These are phyloP conservation scores for Epizoanthus scotinus DNA, from an alignment of 92 coral and sea anemone species.

Conservation along the genomic window DNA sequence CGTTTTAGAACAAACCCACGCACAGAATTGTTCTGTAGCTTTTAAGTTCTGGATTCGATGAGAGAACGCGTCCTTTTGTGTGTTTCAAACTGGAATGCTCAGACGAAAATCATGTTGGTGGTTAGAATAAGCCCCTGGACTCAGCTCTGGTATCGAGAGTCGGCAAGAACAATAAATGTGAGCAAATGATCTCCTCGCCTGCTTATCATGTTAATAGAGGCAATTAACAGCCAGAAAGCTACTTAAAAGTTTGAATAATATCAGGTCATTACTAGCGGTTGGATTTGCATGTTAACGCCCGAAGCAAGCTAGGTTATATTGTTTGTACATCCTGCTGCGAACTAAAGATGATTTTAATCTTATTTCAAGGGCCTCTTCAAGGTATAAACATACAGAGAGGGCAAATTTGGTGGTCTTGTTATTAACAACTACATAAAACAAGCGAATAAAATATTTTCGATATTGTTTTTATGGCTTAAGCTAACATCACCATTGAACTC, in stretches of 20 bases:
- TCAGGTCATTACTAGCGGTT: not conserved
- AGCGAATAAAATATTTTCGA: not conserved
- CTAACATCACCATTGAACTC: not conserved
- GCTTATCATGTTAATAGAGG: conserved; percentile 17
- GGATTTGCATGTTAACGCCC: conserved; percentile 18
- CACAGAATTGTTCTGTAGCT: not conserved
- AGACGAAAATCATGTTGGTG: conserved; percentile 1
- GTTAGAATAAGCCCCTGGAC: no score
- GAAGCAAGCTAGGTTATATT: not conserved
- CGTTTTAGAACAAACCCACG: not conserved
- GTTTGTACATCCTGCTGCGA: conserved; percentile 23
- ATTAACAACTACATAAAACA: not conserved
- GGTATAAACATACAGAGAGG: not conserved
- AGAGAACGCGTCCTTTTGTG: not conserved
- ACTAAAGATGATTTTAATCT: conserved; percentile 18
- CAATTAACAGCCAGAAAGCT: conserved; percentile 9
- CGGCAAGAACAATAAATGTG: not conserved
- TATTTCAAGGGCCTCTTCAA: not conserved
- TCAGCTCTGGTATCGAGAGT: not conserved
- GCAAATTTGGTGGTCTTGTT: not conserved
- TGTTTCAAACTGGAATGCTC: not conserved
- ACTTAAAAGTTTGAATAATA: conserved; percentile 10
- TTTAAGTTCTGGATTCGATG: not conserved
- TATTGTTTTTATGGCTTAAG: not conserved
- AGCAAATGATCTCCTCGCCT: not conserved